These are phyloP conservation scores for Paragorgia papillata DNA, from an alignment of 92 coral and sea anemone species.

Conservation along the genomic window DNA sequence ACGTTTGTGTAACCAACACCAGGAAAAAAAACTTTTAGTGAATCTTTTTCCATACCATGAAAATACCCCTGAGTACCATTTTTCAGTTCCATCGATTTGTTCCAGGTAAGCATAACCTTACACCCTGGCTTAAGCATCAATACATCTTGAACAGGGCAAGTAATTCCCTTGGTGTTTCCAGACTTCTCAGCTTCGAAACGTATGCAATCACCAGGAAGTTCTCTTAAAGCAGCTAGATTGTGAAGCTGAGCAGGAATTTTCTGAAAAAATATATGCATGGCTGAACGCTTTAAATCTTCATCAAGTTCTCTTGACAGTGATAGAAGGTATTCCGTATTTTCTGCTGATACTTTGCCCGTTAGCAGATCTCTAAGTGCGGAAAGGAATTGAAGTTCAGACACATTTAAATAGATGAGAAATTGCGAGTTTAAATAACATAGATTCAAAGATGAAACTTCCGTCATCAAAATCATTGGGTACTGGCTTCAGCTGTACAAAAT, in stretches of 20 bases:
- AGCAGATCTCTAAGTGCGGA: too few relatives aligned
- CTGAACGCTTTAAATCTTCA: background rate
- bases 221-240: conserved; percentile 18
- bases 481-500: too few relatives aligned
- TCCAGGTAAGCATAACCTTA: conserved; percentile 61
- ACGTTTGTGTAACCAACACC: conserved; percentile 25
- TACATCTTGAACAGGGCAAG: conserved; percentile 7
- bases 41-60: background rate
- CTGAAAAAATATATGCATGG: conserved; percentile 42
- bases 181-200: conserved; percentile 1
- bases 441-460: too few relatives aligned
- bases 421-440: too few relatives aligned
- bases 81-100: conserved; percentile 26
- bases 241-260: conserved; percentile 33
- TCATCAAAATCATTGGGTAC: too few relatives aligned
- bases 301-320: too few relatives aligned
- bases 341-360: too few relatives aligned
- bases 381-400: too few relatives aligned
- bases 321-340: too few relatives aligned
- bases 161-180: background rate
- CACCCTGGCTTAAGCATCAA: conserved; percentile 12
- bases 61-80: conserved; percentile 45
- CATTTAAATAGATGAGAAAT: too few relatives aligned
- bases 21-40: conserved; percentile 33
- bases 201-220: conserved; percentile 15